Conservation (phyloP, 2,113 vertebrate species). For the Podilymbus podiceps region DNA sequence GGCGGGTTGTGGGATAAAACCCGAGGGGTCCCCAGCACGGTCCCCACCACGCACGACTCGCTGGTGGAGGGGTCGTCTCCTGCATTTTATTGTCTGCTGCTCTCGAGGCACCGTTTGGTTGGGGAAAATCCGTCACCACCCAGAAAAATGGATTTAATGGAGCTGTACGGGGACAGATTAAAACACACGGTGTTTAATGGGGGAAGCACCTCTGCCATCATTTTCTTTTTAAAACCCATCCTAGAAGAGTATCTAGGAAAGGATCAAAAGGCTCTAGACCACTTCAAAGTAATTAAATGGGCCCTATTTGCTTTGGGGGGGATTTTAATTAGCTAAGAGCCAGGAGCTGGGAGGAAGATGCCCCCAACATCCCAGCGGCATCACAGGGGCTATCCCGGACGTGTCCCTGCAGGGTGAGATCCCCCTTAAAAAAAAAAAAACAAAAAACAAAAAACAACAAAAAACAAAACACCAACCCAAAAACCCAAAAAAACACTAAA, state of each 20-base stretch:
- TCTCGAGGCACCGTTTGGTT: neutral
- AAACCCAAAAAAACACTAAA: neutral
- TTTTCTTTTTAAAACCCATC: neutral
- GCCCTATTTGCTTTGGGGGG: neutral
- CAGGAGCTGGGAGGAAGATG: neutral
- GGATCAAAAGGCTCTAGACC: neutral
- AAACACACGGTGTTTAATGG: neutral
- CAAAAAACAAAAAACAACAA: neutral
- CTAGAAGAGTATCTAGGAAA: neutral
- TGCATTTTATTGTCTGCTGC: neutral
- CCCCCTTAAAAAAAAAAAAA: neutral
- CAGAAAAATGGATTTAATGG: neutral
- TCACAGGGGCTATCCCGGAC: fast-evolving
- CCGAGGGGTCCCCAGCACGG: fast-evolving
- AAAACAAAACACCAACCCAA: neutral
- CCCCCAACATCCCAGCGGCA: neutral
- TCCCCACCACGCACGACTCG: neutral
- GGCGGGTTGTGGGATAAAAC: fast-evolving
- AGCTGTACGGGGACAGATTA: neutral
- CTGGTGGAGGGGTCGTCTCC: neutral
- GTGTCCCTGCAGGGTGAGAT: neutral
- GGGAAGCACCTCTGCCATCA: neutral
- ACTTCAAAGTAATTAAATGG: neutral
- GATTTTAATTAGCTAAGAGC: neutral
- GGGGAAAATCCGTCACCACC: neutral